These are phyloP conservation scores for Pteropus rufus DNA, from an alignment of 2,797 vertebrate species.

Conservation along the genomic window DNA sequence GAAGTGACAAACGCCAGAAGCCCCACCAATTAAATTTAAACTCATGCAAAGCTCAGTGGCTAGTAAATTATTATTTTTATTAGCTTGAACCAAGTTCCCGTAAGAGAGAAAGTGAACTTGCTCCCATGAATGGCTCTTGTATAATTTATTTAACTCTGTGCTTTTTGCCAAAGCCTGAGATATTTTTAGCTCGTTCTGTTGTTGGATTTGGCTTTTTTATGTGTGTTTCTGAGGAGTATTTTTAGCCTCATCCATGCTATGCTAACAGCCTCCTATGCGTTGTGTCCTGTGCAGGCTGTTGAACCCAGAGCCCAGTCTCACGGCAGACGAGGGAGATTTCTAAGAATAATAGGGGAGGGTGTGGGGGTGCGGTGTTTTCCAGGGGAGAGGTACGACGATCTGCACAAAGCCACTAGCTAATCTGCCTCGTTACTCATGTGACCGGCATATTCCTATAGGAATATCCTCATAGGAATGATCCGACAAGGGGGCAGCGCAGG, in stretches of 20 bases:
- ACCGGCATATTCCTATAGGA: constrained; percentile 54
- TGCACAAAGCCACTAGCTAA: constrained; percentile 21
- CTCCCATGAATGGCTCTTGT: constrained; percentile 78
- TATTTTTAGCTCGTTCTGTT: constrained; percentile 86
- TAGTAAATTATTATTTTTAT: constrained; percentile 77
- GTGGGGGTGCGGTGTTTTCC: constrained; percentile 53
- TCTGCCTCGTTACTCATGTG: constrained; percentile 41
- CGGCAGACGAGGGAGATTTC: constrained; percentile 60
- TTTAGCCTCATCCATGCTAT: constrained; percentile 83
- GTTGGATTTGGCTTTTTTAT: constrained; percentile 83
- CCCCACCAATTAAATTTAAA: constrained; percentile 81
- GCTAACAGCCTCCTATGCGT: constrained; percentile 80
- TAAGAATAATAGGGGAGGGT: constrained; percentile 69
- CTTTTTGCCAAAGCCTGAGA: constrained; percentile 83
- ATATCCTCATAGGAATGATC: constrained; percentile 58
- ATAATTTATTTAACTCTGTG: constrained; percentile 82
- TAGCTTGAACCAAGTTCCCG: constrained; percentile 77
- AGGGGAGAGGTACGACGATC: neutral
- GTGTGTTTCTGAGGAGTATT: constrained; percentile 82
- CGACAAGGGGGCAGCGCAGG: constrained; percentile 45
- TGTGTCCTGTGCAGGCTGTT: constrained; percentile 75
- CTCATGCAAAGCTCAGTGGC: constrained; percentile 67
- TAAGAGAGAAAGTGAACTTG: constrained; percentile 77
- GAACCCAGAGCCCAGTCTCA: constrained; percentile 77
- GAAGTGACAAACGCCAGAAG: constrained; percentile 80